Evolutionary conservation across 2,113 vertebrate genomes (phyloP).

Genomic region (Felis catus): DNA sequence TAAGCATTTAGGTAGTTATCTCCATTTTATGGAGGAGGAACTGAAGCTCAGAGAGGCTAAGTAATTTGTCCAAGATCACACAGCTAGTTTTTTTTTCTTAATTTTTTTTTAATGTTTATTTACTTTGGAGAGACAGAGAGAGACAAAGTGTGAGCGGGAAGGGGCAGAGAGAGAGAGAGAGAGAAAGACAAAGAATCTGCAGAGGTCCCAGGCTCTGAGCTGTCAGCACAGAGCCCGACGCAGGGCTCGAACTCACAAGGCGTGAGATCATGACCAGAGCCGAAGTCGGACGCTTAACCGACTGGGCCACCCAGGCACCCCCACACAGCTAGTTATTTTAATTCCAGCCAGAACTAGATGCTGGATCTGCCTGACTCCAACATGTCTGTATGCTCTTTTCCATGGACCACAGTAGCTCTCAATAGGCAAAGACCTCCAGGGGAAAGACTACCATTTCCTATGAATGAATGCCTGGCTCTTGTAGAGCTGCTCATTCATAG

Average conservation of each 20-base stretch:
- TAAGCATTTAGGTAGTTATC: neutral
- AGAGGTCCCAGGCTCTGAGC: too few relatives aligned
- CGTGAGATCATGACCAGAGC: too few relatives aligned
- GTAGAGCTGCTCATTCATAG: neutral
- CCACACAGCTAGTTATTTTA: neutral
- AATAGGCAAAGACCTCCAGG: neutral
- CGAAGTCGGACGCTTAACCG: too few relatives aligned
- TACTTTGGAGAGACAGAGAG: too few relatives aligned
- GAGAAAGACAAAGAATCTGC: too few relatives aligned
- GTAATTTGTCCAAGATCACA: neutral
- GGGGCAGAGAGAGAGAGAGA: too few relatives aligned
- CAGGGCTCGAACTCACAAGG: too few relatives aligned
- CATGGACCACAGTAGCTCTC: neutral
- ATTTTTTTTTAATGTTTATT: too few relatives aligned
- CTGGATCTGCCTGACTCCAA: neutral
- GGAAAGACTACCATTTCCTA: neutral
- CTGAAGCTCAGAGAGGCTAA: neutral
- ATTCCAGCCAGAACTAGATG: neutral
- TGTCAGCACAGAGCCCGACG: too few relatives aligned
- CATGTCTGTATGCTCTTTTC: neutral
- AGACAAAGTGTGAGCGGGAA: too few relatives aligned
- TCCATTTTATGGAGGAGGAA: neutral
- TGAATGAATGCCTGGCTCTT: neutral
- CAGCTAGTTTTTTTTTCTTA: neutral
- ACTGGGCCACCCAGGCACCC: too few relatives aligned